Evolutionary conservation across 92 coral and sea anemone genomes (phyloP).

Genomic region (Siderastrea siderea): DNA sequence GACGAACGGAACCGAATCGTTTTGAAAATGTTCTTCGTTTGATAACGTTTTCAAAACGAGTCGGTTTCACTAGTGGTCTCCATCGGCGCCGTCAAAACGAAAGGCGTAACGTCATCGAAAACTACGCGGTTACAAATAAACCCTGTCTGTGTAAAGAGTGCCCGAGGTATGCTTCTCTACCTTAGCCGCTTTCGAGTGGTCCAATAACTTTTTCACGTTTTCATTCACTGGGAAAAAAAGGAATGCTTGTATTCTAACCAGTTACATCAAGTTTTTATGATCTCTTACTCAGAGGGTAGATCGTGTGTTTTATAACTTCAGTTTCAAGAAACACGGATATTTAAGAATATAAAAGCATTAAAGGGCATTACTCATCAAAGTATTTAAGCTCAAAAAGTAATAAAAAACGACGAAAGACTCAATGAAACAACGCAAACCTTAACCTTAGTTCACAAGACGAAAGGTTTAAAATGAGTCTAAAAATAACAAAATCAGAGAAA

Average conservation of each 20-base stretch:
- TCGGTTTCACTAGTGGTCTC: too few species aligned
- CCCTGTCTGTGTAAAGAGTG: constrained; percentile 47
- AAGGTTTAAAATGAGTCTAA: not conserved
- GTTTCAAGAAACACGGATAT: constrained; percentile 51
- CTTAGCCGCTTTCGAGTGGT: constrained; percentile 11
- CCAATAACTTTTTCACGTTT: constrained; percentile 31
- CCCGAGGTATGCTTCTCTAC: constrained; percentile 45
- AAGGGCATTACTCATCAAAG: constrained; percentile 40
- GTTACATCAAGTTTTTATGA: too few species aligned
- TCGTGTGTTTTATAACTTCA: constrained; percentile 39
- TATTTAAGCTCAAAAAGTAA: constrained; percentile 10
- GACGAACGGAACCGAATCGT: too few species aligned
- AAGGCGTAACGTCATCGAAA: constrained; percentile 38
- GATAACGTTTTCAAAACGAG: too few species aligned
- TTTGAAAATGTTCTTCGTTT: too few species aligned
- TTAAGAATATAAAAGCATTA: constrained; percentile 31
- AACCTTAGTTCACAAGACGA: not conserved
- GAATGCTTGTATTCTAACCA: too few species aligned
- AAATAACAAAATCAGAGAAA: constrained; percentile 11
- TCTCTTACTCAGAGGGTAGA: too few species aligned
- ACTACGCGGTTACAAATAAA: constrained; percentile 41
- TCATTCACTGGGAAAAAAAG: too few species aligned
- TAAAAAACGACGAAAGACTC: too few species aligned
- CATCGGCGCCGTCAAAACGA: too few species aligned
- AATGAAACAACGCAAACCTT: constrained; percentile 34